These are phyloP conservation scores for Philaethria dido DNA, from an alignment of 2,888 invertebrate species.

Conservation along the genomic window DNA sequence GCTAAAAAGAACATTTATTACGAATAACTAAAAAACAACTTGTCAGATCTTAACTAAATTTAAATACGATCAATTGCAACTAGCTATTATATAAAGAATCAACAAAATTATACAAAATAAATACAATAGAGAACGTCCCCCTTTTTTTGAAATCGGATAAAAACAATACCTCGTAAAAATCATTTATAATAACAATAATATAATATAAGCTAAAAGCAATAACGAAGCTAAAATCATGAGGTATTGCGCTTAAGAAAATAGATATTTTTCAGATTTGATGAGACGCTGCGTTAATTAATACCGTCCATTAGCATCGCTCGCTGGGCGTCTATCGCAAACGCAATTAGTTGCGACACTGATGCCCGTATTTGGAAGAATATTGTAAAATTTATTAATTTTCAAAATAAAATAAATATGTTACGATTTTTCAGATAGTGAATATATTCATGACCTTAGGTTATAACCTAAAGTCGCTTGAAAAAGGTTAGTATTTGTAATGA, in stretches of 20 bases:
- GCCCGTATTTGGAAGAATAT: neutral
- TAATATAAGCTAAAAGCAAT: neutral
- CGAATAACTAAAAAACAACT: too few relatives aligned
- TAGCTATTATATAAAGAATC: too few relatives aligned
- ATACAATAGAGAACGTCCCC: too few relatives aligned
- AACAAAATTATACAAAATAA: too few relatives aligned
- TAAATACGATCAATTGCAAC: too few relatives aligned
- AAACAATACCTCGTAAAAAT: too few relatives aligned
- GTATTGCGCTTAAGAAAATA: slow-evolving; percentile 49
- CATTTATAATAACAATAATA: neutral
- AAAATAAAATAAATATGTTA: neutral
- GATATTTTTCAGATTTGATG: slow-evolving; percentile 73
- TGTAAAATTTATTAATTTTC: neutral
- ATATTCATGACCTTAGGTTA: neutral
- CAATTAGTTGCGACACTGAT: slow-evolving; percentile 75
- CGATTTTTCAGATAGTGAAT: neutral
- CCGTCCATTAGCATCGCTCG: slow-evolving; percentile 80
- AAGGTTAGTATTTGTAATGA: too few relatives aligned
- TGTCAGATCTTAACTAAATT: too few relatives aligned
- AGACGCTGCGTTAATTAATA: slow-evolving; percentile 79
- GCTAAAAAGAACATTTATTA: too few relatives aligned
- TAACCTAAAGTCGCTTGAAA: too few relatives aligned
- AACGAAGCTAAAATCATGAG: neutral
- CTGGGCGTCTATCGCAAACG: slow-evolving; percentile 74
- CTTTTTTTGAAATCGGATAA: too few relatives aligned